Evolutionary conservation across 2,113 vertebrate species (phyloP).

Genomic region (Poeciliopsis turrubarensis): DNA sequence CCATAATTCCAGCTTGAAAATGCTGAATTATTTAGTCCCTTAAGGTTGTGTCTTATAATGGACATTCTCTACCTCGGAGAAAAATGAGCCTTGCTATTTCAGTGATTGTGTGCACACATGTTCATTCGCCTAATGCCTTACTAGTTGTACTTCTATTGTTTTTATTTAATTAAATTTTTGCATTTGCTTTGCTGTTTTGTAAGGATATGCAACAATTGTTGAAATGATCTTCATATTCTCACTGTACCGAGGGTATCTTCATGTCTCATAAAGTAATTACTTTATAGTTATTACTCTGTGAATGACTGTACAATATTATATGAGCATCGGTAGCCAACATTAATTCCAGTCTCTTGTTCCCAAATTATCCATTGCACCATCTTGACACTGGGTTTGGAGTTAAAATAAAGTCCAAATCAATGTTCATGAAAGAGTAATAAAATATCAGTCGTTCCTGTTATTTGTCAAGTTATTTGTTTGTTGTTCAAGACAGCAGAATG

Average conservation of each 20-base stretch:
- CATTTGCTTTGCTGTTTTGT: slow-evolving; percentile 39
- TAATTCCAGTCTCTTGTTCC: slow-evolving; percentile 25
- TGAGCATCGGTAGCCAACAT: slow-evolving; percentile 51
- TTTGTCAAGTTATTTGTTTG: slow-evolving; percentile 18
- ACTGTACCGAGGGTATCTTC: slow-evolving; percentile 16
- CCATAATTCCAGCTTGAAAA: slow-evolving; percentile 36
- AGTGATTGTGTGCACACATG: slow-evolving; percentile 51
- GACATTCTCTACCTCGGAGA: slow-evolving; percentile 79
- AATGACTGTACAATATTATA: slow-evolving; percentile 46
- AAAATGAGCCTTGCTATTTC: slow-evolving; percentile 60
- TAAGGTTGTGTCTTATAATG: slow-evolving; percentile 61
- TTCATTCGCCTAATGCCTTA: slow-evolving; percentile 80
- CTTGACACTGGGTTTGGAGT: slow-evolving; percentile 30
- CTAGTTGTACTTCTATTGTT: slow-evolving; percentile 49
- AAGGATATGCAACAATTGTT: slow-evolving; percentile 16
- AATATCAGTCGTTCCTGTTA: slow-evolving; percentile 44
- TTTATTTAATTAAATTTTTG: slow-evolving; percentile 35
- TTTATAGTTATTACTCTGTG: slow-evolving; percentile 43
- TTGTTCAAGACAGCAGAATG: background rate
- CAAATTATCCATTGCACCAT: slow-evolving; percentile 33
- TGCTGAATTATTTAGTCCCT: slow-evolving; percentile 20
- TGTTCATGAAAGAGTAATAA: slow-evolving; percentile 64
- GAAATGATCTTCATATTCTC: slow-evolving; percentile 20
- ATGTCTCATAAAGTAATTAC: slow-evolving; percentile 1
- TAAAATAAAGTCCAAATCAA: slow-evolving; percentile 33